These are phyloP conservation scores for Gulo gulo DNA, from an alignment of 2,113 vertebrate species.

Conservation along the genomic window DNA sequence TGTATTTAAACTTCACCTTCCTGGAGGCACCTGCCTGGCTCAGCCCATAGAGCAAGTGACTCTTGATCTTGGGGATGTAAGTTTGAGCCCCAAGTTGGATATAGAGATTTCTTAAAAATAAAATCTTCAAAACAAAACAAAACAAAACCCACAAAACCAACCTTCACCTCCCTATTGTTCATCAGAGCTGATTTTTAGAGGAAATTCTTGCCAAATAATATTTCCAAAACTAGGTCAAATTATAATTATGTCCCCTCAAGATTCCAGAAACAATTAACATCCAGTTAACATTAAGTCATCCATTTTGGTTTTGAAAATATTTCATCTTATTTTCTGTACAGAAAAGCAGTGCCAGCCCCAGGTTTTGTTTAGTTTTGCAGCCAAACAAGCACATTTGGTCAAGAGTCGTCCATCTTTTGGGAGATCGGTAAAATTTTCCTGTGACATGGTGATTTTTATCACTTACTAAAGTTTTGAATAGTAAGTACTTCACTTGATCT, in stretches of 20 bases:
- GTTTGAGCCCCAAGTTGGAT: not conserved
- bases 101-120: not conserved
- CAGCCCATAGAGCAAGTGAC: not conserved
- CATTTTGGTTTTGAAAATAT: not conserved
- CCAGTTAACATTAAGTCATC: not conserved
- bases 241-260: not conserved
- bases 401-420: not conserved
- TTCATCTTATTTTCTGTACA: not conserved
- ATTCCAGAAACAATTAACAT: not conserved
- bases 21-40: not conserved
- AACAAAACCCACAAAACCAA: not conserved
- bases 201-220: slow-evolving; percentile 6
- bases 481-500: not conserved
- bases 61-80: not conserved
- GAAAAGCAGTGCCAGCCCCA: not conserved
- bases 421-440: not conserved
- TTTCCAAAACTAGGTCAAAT: slow-evolving; percentile 35
- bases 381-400: not conserved
- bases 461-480: not conserved
- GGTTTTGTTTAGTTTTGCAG: slow-evolving; percentile 29
- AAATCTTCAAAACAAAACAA: not conserved
- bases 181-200: not conserved
- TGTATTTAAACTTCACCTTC: not conserved
- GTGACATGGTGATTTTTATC: not conserved
- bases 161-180: not conserved